Conservation (phyloP, 1,140 invertebrate species). For the Diorhabda sublineata region DNA sequence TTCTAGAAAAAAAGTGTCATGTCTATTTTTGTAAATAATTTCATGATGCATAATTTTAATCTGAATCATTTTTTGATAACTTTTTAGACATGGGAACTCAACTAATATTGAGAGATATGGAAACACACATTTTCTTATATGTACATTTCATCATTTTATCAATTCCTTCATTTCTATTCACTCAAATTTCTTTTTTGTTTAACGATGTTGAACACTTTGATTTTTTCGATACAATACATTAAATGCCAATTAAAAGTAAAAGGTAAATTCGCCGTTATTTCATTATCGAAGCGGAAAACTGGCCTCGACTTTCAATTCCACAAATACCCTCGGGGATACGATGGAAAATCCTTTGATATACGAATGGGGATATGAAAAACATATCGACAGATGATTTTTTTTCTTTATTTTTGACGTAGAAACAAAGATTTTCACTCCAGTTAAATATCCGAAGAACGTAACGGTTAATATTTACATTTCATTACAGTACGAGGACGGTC, state of each 20-base stretch:
- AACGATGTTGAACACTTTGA: too few species aligned
- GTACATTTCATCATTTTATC: too few species aligned
- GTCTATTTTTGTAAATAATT: too few species aligned
- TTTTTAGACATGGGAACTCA: too few species aligned
- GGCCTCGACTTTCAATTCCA: conserved; percentile 1
- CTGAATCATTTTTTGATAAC: too few species aligned
- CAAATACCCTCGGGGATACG: neutral
- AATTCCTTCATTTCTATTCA: too few species aligned
- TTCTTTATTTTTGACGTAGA: neutral
- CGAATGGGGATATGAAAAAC: neutral
- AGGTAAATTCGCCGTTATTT: neutral
- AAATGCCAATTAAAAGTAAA: neutral
- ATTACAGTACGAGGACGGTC: neutral
- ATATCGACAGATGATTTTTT: too few species aligned
- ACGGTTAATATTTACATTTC: neutral
- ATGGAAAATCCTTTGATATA: neutral
- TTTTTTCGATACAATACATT: neutral
- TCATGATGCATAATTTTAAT: too few species aligned
- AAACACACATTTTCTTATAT: too few species aligned
- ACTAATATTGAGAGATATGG: too few species aligned
- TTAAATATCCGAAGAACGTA: neutral
- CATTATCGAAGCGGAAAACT: conserved; percentile 3
- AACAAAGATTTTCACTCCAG: neutral
- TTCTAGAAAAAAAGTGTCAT: too few species aligned
- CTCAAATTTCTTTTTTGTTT: too few species aligned